Evolutionary conservation across 2,797 vertebrate genomes (phyloP).

Genomic region (Myiotriccus ornatus): DNA sequence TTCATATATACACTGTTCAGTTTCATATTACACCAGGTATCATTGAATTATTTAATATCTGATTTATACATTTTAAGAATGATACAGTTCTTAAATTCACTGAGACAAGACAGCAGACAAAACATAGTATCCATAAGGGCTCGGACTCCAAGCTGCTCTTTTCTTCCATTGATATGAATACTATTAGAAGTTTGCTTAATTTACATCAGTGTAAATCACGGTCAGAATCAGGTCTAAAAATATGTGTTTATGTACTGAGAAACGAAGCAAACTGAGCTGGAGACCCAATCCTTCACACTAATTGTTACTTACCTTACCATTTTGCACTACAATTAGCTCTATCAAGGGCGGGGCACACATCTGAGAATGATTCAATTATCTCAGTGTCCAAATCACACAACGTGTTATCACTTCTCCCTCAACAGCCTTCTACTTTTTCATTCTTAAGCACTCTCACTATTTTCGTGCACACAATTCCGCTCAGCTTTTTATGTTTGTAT

Average conservation of each 20-base stretch:
- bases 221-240: not conserved
- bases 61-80: not conserved
- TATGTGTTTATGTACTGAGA: not conserved
- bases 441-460: not conserved
- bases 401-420: not conserved
- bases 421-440: not conserved
- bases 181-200: not conserved
- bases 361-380: not conserved
- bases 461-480: not conserved
- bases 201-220: not conserved
- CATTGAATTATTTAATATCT: not conserved
- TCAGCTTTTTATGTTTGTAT: not conserved
- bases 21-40: not conserved
- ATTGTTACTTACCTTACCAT: not conserved
- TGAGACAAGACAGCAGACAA: not conserved
- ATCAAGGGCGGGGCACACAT: not conserved
- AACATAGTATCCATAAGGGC: not conserved
- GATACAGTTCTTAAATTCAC: not conserved
- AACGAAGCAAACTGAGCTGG: not conserved
- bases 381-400: not conserved
- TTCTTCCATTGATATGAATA: not conserved
- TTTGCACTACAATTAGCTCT: not conserved
- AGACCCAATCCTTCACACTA: not conserved
- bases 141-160: not conserved
- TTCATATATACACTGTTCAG: not conserved